A percentile compares a stretch with the other conserved stretches of the same genome.
Evolutionary conservation across 92 coral and sea anemone species (phyloP).

Genomic region (Montipora capitata): DNA sequence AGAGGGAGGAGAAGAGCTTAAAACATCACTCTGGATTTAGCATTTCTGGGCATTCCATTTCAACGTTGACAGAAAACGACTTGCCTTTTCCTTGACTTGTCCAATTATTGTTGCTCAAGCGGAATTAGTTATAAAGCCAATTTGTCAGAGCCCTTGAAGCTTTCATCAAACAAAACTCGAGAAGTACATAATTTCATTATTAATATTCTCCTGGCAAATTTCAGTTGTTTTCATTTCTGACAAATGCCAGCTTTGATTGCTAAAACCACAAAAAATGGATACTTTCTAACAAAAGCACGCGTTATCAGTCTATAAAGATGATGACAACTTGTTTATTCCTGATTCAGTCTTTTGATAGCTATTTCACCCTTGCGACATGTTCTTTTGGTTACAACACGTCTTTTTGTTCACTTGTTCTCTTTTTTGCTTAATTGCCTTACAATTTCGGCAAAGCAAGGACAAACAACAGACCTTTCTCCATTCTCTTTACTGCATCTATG

Average conservation of each 20-base stretch:
- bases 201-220: neutral
- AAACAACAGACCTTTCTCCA: neutral
- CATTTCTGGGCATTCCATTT: no score
- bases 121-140: neutral
- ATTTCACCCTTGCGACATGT: neutral
- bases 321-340: neutral
- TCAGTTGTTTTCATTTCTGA: neutral
- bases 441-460: neutral
- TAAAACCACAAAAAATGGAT: slow-evolving; percentile 36
- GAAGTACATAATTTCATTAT: neutral
- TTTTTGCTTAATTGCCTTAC: neutral
- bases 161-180: neutral
- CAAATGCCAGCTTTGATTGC: slow-evolving; percentile 2
- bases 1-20: no score
- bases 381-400: neutral
- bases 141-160: slow-evolving; percentile 18
- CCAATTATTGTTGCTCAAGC: no score
- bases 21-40: no score
- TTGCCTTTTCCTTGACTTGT: neutral
- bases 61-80: neutral
- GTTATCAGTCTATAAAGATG: slow-evolving; percentile 10
- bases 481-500: no score
- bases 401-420: neutral
- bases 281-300: neutral
- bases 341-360: neutral